A percentile compares a stretch with the other conserved stretches of the same genome.
Evolutionary conservation across 2,888 invertebrate genomes (phyloP).

Genomic region (Pedicia rivosa): DNA sequence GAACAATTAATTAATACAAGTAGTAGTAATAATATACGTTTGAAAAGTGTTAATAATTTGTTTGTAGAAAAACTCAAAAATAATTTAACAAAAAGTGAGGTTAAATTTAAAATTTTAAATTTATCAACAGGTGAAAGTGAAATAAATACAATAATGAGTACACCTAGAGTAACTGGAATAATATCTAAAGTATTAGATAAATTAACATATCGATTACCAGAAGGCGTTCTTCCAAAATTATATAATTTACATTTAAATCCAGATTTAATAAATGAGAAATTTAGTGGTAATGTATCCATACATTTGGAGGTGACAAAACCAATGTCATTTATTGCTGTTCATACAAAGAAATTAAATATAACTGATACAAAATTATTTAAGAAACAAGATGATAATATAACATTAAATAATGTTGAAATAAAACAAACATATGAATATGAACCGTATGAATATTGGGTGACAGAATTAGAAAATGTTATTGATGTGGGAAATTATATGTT

Average conservation of each 20-base stretch:
- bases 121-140: not conserved
- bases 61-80: no score
- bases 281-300: conserved; percentile 40
- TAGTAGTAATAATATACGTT: no score
- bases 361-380: conserved; percentile 29
- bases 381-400: conserved; percentile 17
- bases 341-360: conserved; percentile 33
- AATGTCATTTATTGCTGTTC: conserved; percentile 32
- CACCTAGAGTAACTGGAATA: conserved; percentile 18
- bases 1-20: no score
- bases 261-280: conserved; percentile 40
- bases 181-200: conserved; percentile 25
- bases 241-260: conserved; percentile 50
- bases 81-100: conserved; percentile 6
- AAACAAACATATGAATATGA: conserved; percentile 22
- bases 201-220: conserved; percentile 37
- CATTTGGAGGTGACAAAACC: conserved; percentile 30
- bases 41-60: no score
- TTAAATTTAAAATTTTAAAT: conserved; percentile 2
- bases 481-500: conserved; percentile 34
- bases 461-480: conserved; percentile 24
- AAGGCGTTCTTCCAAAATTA: conserved; percentile 38
- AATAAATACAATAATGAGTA: not conserved
- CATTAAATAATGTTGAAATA: conserved; percentile 15
- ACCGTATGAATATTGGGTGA: conserved; percentile 26